These are phyloP conservation scores for Aphelinus certus DNA, from an alignment of 1,140 invertebrate genomes.

Conservation along the genomic window DNA sequence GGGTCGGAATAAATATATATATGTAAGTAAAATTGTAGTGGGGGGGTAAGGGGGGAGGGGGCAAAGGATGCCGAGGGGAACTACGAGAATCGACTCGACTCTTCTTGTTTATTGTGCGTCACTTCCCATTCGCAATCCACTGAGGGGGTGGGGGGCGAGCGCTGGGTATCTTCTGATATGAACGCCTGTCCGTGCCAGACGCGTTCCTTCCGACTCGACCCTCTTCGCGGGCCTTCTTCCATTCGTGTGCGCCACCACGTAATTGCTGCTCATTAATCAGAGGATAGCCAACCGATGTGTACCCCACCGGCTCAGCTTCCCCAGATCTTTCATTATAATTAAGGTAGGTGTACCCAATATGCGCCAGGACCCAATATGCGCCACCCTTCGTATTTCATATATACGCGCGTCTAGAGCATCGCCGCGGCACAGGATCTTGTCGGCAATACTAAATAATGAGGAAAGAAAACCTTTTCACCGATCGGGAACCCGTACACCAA, in stretches of 20 bases:
- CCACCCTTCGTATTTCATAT: too few relatives aligned
- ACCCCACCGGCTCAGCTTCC: neutral
- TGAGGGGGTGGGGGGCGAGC: slow-evolving; percentile 21
- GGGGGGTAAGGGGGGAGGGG: slow-evolving; percentile 21
- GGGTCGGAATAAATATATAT: slow-evolving; percentile 25
- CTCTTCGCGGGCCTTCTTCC: slow-evolving; percentile 41
- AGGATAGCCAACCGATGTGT: slow-evolving; percentile 47
- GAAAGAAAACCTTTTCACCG: too few relatives aligned
- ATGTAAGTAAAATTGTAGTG: neutral
- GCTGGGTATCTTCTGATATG: neutral
- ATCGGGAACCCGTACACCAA: too few relatives aligned
- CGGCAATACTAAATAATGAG: too few relatives aligned
- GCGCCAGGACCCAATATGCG: too few relatives aligned
- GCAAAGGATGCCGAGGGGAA: slow-evolving; percentile 37
- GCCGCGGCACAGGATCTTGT: too few relatives aligned
- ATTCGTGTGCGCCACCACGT: neutral
- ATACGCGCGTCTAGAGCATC: too few relatives aligned
- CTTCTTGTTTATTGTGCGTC: slow-evolving; percentile 54
- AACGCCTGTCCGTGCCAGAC: slow-evolving; percentile 54
- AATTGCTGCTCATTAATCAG: slow-evolving; percentile 54
- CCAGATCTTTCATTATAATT: too few relatives aligned
- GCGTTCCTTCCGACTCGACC: slow-evolving; percentile 46
- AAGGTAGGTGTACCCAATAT: too few relatives aligned
- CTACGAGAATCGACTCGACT: slow-evolving; percentile 48
- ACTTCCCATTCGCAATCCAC: slow-evolving; percentile 21